phyloP scores from a whole-genome alignment of 2,113 vertebrate species.

The Halcyon malimbica region DNA sequence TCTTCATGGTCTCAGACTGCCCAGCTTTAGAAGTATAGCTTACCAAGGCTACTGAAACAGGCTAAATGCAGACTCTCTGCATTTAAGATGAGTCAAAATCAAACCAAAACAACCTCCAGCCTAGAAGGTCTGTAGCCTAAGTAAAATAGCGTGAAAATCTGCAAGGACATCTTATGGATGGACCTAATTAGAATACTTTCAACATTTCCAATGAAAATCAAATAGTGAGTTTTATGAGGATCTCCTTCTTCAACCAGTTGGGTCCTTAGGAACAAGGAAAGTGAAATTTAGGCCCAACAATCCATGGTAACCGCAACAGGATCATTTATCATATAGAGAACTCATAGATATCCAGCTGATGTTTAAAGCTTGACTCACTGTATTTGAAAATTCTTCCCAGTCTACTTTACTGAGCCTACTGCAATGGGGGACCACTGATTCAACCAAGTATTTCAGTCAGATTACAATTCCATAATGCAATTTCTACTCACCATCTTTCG shows the following conservation, averaged over 20 bases:
- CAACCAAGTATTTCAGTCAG: not conserved
- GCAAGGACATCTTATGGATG: not conserved
- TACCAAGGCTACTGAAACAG: not conserved
- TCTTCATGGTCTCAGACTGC: not conserved
- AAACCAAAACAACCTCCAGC: not conserved
- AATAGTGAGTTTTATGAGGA: not conserved
- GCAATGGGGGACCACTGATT: not conserved
- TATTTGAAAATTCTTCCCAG: not conserved
- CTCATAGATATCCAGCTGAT: not conserved
- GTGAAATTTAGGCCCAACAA: not conserved
- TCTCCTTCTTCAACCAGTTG: not conserved
- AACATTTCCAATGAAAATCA: not conserved
- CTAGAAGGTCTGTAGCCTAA: not conserved
- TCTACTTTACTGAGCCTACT: not conserved
- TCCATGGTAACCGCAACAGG: not conserved
- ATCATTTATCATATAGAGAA: not conserved
- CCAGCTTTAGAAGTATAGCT: not conserved
- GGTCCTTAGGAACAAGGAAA: not conserved
- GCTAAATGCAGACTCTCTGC: not conserved
- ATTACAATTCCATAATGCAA: not conserved
- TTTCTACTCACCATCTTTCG: constrained; percentile 90
- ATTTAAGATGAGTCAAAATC: not conserved
- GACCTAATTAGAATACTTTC: not conserved
- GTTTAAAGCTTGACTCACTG: not conserved
- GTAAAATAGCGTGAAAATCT: not conserved